Conservation (phyloP, 2,797 vertebrate genomes). For the Morus bassanus region DNA sequence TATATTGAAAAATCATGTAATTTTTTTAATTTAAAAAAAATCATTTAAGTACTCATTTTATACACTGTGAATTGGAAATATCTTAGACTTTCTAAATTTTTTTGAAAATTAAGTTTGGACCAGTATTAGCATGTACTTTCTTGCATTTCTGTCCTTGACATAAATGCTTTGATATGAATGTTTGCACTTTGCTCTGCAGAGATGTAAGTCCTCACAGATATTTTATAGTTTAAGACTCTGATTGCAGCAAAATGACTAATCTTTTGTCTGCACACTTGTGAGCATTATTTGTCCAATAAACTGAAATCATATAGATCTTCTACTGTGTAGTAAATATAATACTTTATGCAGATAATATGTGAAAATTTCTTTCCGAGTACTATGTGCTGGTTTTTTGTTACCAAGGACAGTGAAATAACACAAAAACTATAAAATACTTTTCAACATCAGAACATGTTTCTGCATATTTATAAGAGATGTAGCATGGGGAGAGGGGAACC, state of each 20-base stretch:
- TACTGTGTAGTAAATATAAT: not conserved
- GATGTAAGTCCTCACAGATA: not conserved
- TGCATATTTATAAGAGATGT: not conserved
- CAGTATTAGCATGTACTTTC: not conserved
- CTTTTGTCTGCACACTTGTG: not conserved
- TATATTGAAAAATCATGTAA: not conserved
- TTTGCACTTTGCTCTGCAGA: not conserved
- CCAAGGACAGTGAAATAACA: conserved; percentile 1
- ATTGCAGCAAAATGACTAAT: not conserved
- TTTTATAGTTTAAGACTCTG: not conserved
- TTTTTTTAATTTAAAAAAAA: not conserved
- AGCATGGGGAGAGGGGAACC: not conserved
- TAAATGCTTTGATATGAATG: not conserved
- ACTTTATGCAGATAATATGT: not conserved
- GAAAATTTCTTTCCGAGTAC: not conserved
- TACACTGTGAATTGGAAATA: not conserved
- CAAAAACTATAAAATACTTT: not conserved
- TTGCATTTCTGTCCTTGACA: not conserved
- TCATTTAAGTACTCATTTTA: not conserved
- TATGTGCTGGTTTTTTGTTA: not conserved
- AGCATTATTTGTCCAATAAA: not conserved
- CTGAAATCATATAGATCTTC: not conserved
- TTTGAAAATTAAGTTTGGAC: not conserved
- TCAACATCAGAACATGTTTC: conserved; percentile 22
- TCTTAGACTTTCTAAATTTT: not conserved